Evolutionary conservation across 2,113 vertebrate genomes (phyloP).

Genomic region (Odontesthes bonariensis): DNA sequence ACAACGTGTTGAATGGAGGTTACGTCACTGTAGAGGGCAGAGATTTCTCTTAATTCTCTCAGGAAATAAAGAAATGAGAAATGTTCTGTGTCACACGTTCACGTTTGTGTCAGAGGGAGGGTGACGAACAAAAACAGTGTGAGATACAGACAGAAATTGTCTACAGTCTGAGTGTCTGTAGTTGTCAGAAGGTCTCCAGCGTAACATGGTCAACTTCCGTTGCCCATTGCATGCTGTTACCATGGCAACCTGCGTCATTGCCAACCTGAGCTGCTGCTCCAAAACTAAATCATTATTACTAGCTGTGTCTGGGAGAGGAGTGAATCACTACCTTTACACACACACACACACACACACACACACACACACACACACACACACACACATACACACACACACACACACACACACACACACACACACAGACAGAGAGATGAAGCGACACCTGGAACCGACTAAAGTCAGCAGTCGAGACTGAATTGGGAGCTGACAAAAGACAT

Average conservation of each 20-base stretch:
- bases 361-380: neutral
- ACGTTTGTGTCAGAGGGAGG: neutral
- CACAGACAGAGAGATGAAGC: neutral
- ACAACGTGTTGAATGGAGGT: neutral
- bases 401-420: slow-evolving; percentile 1
- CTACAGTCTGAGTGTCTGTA: slow-evolving; percentile 1
- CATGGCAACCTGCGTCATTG: slow-evolving; percentile 68
- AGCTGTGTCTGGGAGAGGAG: slow-evolving; percentile 52
- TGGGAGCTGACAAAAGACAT: slow-evolving; percentile 51
- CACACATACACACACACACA: neutral
- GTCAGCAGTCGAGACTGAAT: slow-evolving; percentile 32
- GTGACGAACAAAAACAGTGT: neutral
- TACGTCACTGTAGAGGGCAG: neutral
- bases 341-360: neutral
- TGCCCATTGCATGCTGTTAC: slow-evolving; percentile 68
- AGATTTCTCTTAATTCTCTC: neutral
- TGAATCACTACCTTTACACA: slow-evolving; percentile 63
- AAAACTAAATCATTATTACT: slow-evolving; percentile 75
- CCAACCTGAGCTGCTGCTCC: slow-evolving; percentile 56
- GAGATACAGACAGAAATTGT: slow-evolving; percentile 1
- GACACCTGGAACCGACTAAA: slow-evolving; percentile 42
- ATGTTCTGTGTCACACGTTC: neutral
- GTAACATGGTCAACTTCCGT: slow-evolving; percentile 55
- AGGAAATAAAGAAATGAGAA: slow-evolving; percentile 4
- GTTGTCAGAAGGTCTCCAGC: slow-evolving; percentile 49